These are phyloP conservation scores for Chaetorhynchus papuensis DNA, from an alignment of 2,113 vertebrate genomes.

Conservation along the genomic window DNA sequence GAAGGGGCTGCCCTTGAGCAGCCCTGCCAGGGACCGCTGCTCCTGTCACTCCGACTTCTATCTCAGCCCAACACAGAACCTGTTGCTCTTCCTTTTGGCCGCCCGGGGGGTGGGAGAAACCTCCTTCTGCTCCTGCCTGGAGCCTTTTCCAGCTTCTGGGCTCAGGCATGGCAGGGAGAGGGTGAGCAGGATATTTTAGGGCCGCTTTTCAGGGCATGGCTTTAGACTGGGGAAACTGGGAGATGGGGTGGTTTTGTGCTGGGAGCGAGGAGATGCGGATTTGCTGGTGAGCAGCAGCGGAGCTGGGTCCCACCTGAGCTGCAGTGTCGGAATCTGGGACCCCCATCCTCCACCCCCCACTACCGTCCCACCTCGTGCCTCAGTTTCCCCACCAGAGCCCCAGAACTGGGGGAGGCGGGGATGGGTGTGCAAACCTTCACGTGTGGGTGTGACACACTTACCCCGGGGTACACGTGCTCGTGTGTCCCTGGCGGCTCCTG, in stretches of 20 bases:
- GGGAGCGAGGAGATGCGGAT: rapidly evolving
- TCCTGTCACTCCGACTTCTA: neutral
- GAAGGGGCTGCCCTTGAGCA: neutral
- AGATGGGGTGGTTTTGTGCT: rapidly evolving
- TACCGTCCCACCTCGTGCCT: neutral
- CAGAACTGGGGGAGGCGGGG: rapidly evolving
- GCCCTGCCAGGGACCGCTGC: neutral
- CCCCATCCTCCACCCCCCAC: rapidly evolving
- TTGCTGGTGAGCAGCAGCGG: rapidly evolving
- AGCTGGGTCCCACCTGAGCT: neutral
- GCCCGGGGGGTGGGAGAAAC: neutral
- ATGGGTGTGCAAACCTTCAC: neutral
- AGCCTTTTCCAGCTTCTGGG: neutral
- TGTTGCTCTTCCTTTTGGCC: conserved; percentile 16
- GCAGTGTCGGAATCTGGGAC: neutral
- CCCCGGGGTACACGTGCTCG: rapidly evolving
- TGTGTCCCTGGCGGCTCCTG: neutral
- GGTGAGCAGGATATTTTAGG: neutral
- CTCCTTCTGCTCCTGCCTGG: neutral
- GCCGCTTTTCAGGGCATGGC: neutral
- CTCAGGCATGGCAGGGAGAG: neutral
- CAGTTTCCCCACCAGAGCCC: neutral
- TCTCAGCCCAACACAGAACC: neutral
- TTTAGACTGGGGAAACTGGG: neutral
- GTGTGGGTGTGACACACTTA: neutral